Base-by-base conservation (phyloP, 2,888 invertebrate species). In the Argyra leucocephala region DNA sequence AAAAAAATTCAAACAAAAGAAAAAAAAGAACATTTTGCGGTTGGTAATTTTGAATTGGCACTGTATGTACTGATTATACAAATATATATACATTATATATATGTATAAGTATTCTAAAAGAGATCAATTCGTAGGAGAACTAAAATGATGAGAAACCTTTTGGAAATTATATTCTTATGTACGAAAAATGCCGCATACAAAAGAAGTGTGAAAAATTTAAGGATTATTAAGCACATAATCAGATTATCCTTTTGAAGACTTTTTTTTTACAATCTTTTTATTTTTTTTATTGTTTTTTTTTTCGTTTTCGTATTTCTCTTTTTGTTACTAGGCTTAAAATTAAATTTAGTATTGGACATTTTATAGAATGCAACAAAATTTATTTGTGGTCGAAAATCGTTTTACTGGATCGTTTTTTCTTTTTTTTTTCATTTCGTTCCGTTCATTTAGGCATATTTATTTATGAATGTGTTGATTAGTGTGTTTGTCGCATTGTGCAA, bases 401-500 rank as follows among this genome's bases (percentile, higher is more conserved):
- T 48, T 48, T 48, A 48, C 18, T 48, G 48, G 48, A 15, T 48
- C n/a, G n/a, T n/a, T n/a, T n/a, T n/a, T n/a, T n/a, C n/a, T n/a
- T n/a, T n/a, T n/a, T n/a, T n/a, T n/a, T 48, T 48, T 48, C n/a
- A 18, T 15, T 18, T 18, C n/a, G 48, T 48, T 18, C 48, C 12
- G 18, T 48, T 12, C 48, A 48, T 48, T 48, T 18, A 3, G 18
- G 48, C 18, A 9, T 37, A 15, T 48, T 9, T 62, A 22, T 18
- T 9, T 62, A 26, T 72, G 57, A 22, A 21, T 64, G 58, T 64
- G 48, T 58, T 60, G 64, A 63, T 57, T 1, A 21, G 61, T 58
- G 48, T 36, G 24, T 4, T 31, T 23, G 76, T 76, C 75, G 72
- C 73, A 70, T 74, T 72, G 74, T 71, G 73, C 69, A 24, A 64